Evolutionary conservation across 2,797 vertebrate species (phyloP).

Genomic region (Carcharodon carcharias): DNA sequence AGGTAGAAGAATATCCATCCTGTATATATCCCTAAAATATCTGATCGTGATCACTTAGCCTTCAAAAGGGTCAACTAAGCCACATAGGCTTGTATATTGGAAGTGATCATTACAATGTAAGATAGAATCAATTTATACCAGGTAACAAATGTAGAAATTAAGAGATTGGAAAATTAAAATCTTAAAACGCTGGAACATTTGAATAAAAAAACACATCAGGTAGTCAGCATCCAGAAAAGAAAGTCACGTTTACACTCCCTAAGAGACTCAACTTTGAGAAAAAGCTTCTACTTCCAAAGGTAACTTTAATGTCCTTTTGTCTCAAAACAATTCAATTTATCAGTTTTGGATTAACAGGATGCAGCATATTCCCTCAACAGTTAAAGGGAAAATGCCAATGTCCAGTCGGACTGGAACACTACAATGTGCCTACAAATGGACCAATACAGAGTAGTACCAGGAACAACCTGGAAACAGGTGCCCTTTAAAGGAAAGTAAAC

Average conservation of each 20-base stretch:
- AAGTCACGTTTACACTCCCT: too few relatives aligned
- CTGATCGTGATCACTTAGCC: neutral
- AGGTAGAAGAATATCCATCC: neutral
- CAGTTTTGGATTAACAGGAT: neutral
- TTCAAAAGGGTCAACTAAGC: neutral
- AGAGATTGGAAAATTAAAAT: neutral
- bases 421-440: neutral
- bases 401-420: neutral
- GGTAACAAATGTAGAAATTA: neutral
- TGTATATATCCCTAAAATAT: neutral
- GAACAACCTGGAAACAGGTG: neutral
- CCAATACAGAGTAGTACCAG: neutral
- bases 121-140: neutral
- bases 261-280: too few relatives aligned
- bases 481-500: neutral
- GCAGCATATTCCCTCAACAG: neutral
- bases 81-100: neutral
- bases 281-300: too few relatives aligned
- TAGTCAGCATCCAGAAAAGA: neutral
- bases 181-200: neutral
- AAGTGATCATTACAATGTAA: neutral
- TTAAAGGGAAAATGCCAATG: neutral
- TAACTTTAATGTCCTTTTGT: too few relatives aligned
- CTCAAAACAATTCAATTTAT: too few relatives aligned
- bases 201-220: too few relatives aligned